A percentile compares a stretch with the other conserved stretches of the same genome.
phyloP scores from a whole-genome alignment of 2,797 vertebrate genomes.

The Ceryle rudis region DNA sequence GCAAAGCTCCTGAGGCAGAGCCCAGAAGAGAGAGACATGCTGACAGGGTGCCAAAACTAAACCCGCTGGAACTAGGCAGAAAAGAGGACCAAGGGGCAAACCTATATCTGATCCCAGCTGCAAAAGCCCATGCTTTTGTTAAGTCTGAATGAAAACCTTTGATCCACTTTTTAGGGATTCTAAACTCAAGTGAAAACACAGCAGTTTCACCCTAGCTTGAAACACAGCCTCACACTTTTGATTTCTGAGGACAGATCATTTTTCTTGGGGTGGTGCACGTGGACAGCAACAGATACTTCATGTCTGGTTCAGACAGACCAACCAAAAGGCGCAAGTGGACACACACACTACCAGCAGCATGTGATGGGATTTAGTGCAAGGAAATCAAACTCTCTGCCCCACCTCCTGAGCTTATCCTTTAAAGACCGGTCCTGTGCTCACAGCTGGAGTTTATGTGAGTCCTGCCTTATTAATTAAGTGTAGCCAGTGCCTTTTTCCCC shows the following conservation, averaged over 20 bases:
- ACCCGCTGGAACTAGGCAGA: background rate
- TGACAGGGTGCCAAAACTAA: conserved; percentile 1
- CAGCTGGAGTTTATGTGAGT: conserved; percentile 75
- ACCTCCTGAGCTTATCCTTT: conserved; percentile 58
- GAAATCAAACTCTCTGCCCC: conserved; percentile 61
- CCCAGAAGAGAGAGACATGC: background rate
- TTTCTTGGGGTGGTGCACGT: conserved; percentile 5
- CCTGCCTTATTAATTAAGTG: conserved; percentile 75
- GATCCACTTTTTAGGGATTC: conserved; percentile 9
- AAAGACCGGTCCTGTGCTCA: conserved; percentile 71
- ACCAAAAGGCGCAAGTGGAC: conserved; percentile 42
- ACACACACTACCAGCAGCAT: conserved; percentile 51
- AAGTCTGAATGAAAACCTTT: background rate
- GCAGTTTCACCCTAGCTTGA: background rate
- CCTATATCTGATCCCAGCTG: background rate
- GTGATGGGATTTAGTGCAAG: conserved; percentile 40
- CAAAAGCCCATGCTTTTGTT: background rate
- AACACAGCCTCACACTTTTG: conserved; percentile 43
- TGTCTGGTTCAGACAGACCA: conserved; percentile 54
- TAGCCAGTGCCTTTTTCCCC: conserved; percentile 22
- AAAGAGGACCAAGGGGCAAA: background rate
- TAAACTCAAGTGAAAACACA: background rate
- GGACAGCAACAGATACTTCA: conserved; percentile 47
- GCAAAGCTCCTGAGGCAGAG: background rate
- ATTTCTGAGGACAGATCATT: conserved; percentile 46